Evolutionary conservation across 1,140 invertebrate species (phyloP), one percentile per base, ranked within the genome.

Genomic region (Drosophila rufa): DNA sequence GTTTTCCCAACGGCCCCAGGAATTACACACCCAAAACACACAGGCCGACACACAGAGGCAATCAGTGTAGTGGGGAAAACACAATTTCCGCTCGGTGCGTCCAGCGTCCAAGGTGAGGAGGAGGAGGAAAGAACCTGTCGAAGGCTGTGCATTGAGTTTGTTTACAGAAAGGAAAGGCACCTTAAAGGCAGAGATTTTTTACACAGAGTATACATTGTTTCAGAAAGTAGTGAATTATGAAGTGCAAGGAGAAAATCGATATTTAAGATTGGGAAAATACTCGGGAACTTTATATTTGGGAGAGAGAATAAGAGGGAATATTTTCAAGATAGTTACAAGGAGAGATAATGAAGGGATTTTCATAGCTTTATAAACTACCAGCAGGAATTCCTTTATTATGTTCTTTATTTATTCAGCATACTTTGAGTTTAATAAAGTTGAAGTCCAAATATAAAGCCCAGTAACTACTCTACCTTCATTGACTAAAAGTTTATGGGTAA

Each of bases 21-120:
- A 51, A 60, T 74, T 60, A 74, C 68, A 74, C 48, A 38, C 46
- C 55, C 53, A 40, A 46, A n/a, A 17, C 2, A n/a, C 25, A n/a
- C 51, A 56, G 27, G 43, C 38, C 22, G 22, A 12, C 47, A 36
- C 12, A 25, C 50, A 19, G 45, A 6, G 45, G n/a, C 71, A 64
- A 71, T 73, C 69, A 71, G 66, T 51, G 66, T 50, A 36, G 66
- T 71, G 45, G 70, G 70, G 30, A 64, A 55, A 56, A 56, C 42
- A 75, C 71, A 75, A 75, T 75, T 75, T 75, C 69, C 71, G 57
- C 71, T 17, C 57, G 12, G 57, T 75, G 71, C 36, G 71, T 62
- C 57, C 57, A 59, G 42, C 38, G 36, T 75, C 27, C 69, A 75
- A 74, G 69, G 71, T 75, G 57, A 64, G 14, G 17, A 38, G 14